phyloP scores from a whole-genome alignment of 37 sponge, comb jelly and placozoan species.

The Ianthella basta region DNA sequence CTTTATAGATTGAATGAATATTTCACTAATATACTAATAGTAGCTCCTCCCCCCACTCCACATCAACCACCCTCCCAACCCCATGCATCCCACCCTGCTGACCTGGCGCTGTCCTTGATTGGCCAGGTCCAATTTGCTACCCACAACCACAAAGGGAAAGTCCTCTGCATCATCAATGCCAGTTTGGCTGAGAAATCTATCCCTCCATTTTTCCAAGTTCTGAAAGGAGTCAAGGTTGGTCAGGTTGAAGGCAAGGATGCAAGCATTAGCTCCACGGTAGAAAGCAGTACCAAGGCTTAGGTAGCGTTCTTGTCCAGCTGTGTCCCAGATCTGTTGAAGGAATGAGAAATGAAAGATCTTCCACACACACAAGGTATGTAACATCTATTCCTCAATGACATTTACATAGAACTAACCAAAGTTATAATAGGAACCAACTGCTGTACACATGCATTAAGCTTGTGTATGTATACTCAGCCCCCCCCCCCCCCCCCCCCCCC shows the following conservation, averaged over 20 bases:
- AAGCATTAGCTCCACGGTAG: slow-evolving; percentile 98
- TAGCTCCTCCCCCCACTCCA: no score
- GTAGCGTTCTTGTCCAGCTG: slow-evolving; percentile 99
- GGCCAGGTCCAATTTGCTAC: slow-evolving; percentile 98
- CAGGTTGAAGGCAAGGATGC: slow-evolving; percentile 95
- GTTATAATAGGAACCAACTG: no score
- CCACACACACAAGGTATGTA: background rate
- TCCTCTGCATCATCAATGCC: slow-evolving; percentile 96
- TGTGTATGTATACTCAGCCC: no score
- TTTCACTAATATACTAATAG: no score
- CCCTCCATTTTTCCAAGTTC: slow-evolving; percentile 97
- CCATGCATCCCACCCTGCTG: background rate
- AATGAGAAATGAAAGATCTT: background rate
- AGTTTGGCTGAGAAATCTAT: slow-evolving; percentile 98
- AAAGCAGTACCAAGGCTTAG: slow-evolving; percentile 99
- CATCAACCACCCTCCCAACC: no score
- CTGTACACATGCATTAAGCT: no score
- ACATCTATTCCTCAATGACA: no score
- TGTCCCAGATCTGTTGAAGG: slow-evolving; percentile 94
- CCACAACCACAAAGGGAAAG: slow-evolving; percentile 98
- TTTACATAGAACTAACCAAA: no score
- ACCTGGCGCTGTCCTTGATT: slow-evolving; percentile 82
- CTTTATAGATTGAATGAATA: no score
- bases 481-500: no score
- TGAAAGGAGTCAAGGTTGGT: slow-evolving; percentile 98